Evolutionary conservation across 2,888 invertebrate genomes (phyloP), one percentile per base, ranked within the genome.

Genomic region (Euzophera pinguis): DNA sequence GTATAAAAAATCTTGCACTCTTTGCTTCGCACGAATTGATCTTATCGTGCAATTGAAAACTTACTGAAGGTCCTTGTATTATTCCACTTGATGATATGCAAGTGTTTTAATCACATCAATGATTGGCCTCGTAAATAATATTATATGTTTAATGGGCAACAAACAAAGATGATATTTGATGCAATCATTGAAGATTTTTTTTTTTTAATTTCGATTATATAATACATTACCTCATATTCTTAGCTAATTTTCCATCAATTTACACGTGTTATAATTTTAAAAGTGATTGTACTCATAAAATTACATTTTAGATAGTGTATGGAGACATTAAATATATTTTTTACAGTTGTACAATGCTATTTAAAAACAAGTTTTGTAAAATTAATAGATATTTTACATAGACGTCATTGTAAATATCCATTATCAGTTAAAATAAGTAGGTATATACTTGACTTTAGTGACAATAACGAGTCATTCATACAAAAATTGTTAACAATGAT

Each of bases 41-140:
- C 13, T 53, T 53, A 53, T 51, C 43, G 41, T 47, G 7, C 29
- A 34, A 53, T 32, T 10, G 17, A 53, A 42, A 53, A 38, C n/a
- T 38, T 22, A 39, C 8, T 27, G 50, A 55, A 55, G 53, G 53
- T 47, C 41, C 52, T 47, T 47, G 55, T 55, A 42, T 38, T 53
- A 55, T 55, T 55, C 55, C 55, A 53, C 50, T 47, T 37, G 48
- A 48, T 37, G 32, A 9, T 47, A 47, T 32, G 34, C 48, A 35
- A 37, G 48, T 37, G 37, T 48, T 48, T 37, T 37, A 37, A 17
- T 37, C 12, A 47, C 29, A 8, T 12, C 8, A 14, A 29, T 45
- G 45, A 45, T 47, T 17, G 16, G 10, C 37, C n/a, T 27, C 9
- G 13, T 32, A 32, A 29, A 13, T 12, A n/a, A 27, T 7, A 29